Evolutionary conservation across 2,113 vertebrate genomes (phyloP).

Genomic region (Ptilonorhynchus violaceus): DNA sequence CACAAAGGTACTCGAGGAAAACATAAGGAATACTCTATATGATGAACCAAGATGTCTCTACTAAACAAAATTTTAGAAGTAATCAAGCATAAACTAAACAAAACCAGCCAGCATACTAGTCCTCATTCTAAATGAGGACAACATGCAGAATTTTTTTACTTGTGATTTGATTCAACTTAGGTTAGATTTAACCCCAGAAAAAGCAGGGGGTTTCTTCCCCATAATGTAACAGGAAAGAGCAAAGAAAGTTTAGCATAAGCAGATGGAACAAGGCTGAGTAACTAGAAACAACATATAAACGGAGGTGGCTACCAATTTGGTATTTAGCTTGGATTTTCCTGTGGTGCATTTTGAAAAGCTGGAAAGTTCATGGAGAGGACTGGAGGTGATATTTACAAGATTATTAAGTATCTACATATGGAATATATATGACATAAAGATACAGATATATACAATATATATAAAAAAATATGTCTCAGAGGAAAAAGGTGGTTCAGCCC

Average conservation of each 20-base stretch:
- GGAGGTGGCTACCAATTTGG: background rate
- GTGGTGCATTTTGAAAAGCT: background rate
- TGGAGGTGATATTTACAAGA: background rate
- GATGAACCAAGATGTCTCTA: background rate
- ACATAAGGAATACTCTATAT: background rate
- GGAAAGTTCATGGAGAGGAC: background rate
- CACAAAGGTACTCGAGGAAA: background rate
- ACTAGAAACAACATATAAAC: background rate
- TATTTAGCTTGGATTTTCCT: background rate
- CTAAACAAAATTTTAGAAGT: background rate
- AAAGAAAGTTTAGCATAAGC: background rate
- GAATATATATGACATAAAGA: background rate
- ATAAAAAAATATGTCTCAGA: background rate
- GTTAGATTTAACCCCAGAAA: background rate
- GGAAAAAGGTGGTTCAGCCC: background rate
- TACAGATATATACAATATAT: background rate
- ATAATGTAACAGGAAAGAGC: background rate
- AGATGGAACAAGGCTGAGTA: background rate
- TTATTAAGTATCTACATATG: background rate
- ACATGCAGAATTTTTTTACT: background rate
- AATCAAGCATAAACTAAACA: background rate
- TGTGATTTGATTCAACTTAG: background rate
- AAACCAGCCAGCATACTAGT: background rate
- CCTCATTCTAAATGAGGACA: background rate
- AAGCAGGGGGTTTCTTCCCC: background rate